Evolutionary conservation across 1,140 invertebrate species (phyloP).

Genomic region (Oryctes rhinoceros): DNA sequence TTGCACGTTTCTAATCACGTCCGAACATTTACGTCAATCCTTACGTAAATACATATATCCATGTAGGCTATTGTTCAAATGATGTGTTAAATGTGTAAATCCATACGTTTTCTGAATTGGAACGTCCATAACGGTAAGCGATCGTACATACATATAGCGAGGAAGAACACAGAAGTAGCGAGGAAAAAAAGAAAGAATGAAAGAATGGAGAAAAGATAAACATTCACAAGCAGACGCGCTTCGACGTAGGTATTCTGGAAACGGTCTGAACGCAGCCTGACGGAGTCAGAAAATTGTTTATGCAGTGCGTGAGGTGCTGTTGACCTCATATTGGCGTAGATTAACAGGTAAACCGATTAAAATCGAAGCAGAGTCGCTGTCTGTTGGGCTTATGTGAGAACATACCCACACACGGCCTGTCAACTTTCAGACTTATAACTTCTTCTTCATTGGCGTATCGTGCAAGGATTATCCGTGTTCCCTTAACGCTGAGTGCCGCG

Average conservation of each 20-base stretch:
- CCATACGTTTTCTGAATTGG: slow-evolving; percentile 17
- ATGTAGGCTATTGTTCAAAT: background rate
- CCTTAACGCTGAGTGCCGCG: slow-evolving; percentile 3
- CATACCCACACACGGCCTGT: slow-evolving; percentile 39
- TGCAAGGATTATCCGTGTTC: slow-evolving; percentile 18
- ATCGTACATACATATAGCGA: slow-evolving; percentile 14
- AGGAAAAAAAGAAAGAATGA: slow-evolving; percentile 15
- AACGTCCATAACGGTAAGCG: slow-evolving; percentile 22
- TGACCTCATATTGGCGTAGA: slow-evolving; percentile 55
- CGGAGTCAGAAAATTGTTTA: slow-evolving; percentile 36
- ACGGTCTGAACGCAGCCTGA: slow-evolving; percentile 14
- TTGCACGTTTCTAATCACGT: slow-evolving; percentile 5
- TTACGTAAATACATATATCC: slow-evolving; percentile 25
- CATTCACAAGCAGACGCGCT: slow-evolving; percentile 19
- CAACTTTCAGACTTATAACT: slow-evolving; percentile 34
- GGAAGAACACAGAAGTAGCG: background rate
- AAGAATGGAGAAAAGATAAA: slow-evolving; percentile 24
- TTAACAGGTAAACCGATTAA: slow-evolving; percentile 60
- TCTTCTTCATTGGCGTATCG: slow-evolving; percentile 15
- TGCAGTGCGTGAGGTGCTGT: slow-evolving; percentile 49
- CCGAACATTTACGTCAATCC: background rate
- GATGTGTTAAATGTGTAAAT: background rate
- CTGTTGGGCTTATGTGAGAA: slow-evolving; percentile 40
- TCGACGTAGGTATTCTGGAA: slow-evolving; percentile 24
- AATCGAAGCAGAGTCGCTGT: slow-evolving; percentile 50